Evolutionary conservation across 92 coral and sea anemone genomes (phyloP), one percentile per base, ranked within the genome.

Genomic region (Phenganax subtilis): DNA sequence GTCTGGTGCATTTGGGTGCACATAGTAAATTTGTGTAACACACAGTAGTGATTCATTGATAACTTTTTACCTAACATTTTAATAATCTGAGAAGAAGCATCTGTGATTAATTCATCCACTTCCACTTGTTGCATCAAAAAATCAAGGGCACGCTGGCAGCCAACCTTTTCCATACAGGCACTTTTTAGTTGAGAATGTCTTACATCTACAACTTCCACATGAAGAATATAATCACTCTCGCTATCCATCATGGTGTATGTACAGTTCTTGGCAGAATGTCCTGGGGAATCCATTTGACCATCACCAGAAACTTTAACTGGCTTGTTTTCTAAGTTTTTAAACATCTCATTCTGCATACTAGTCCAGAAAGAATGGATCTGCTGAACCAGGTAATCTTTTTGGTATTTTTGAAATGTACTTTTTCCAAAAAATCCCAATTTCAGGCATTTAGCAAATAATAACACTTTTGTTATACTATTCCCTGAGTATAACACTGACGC

Each of bases 81-180:
- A 59, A 29, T 80, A 12, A 80, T 28, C 63, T 59, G 73, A 11
- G 83, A 61, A 28, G 72, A 80, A 17, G 83, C 75, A 80, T 80
- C 83, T 15, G 83, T 80, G 1, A 80, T 56, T 25, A 80, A 44
- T 47, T 44, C 83, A 10, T 30, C 59, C 16, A 80, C 51, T 12
- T 37, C 16, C 68, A 68, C 12, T 28, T 68, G n/a, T 44, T 68
- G 10, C 74, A 68, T 68, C 12, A 15, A 68, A 10, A 68, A 15
- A 16, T 68, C 74, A 6, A 68, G 54, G 7, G 74, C 74, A 10
- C 74, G 74, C 29, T 68, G 37, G 29, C 74, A 68, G 12, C 74
- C 74, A 68, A 68, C 54, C 54, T 44, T 28, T 68, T 68, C 72
- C 74, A 29, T 47, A 44, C 65, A 59, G 17, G 65, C 65, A 59